Evolutionary conservation across 2,888 invertebrate species (phyloP), one percentile per base, ranked within the genome.

Genomic region (Hemicrepidius hirtus): DNA sequence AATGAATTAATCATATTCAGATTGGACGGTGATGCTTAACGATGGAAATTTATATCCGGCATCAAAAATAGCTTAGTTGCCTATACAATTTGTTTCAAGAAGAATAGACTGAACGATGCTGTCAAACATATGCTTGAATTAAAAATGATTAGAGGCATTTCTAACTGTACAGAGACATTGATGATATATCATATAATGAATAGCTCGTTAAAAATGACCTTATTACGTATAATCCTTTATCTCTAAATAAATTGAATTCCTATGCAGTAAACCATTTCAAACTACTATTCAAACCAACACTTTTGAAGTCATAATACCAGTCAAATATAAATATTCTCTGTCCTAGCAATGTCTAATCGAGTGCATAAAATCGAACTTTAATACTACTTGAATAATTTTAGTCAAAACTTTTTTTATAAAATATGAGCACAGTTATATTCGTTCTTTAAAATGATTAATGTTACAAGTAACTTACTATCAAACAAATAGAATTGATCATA

Each of bases 141-240:
- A 66, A 66, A 66, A 66, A 66, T 55, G 41, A 66, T 57, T 57
- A 66, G 40, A 66, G 28, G 46, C 55, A 57, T 57, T 57, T 66
- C 66, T 57, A 66, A 57, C 66, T 66, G 66, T 66, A 55, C 57
- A 49, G 49, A 50, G 64, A 64, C 64, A 24, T 40, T 64, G 66
- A 66, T 55, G 66, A 66, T 66, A 66, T 66, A 66, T 57, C 55
- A 66, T 57, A 66, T 66, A 55, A 66, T 66, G 66, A 66, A 66
- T 55, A 57, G 57, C 66, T 66, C 57, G 66, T 66, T 66, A 66
- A 66, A 66, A 66, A 57, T 44, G 66, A 66, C 66, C 68, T 68
- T 68, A 60, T 68, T 68, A 68, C 37, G 35, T 28, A 46, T 59
- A 67, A 46, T 68, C 3, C 41, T 60, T 46, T 68, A 68, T 60